Conservation (phyloP, 1,140 invertebrate genomes). For the Caerostris darwini region DNA sequence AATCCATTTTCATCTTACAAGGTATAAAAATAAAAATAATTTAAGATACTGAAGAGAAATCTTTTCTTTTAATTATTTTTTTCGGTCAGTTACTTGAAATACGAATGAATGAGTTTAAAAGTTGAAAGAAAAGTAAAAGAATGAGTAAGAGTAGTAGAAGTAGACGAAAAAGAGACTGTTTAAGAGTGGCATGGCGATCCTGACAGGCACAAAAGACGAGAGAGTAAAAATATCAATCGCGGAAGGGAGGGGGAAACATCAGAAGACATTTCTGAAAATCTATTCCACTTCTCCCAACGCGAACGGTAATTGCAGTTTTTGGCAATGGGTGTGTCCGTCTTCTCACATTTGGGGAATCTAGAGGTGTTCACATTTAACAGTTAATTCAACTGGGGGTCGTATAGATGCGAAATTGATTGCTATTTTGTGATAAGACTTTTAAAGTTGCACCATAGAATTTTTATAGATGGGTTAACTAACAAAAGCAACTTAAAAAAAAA, state of each 20-base stretch:
- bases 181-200: background rate
- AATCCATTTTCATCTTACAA: too few relatives aligned
- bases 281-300: conserved; percentile 65
- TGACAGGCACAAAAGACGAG: background rate
- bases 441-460: too few relatives aligned
- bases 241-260: background rate
- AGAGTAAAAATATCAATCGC: conserved; percentile 17
- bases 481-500: too few relatives aligned
- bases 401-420: background rate
- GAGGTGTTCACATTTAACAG: conserved; percentile 67
- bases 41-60: too few relatives aligned
- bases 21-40: too few relatives aligned
- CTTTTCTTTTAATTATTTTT: too few relatives aligned
- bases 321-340: conserved; percentile 62
- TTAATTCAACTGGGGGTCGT: background rate
- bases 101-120: background rate
- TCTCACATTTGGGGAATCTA: conserved; percentile 62
- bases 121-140: background rate
- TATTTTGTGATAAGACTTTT: background rate
- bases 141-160: conserved; percentile 45
- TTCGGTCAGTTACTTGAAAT: background rate
- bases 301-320: conserved; percentile 69
- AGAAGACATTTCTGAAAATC: conserved; percentile 55
- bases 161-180: background rate
- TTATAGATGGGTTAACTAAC: too few relatives aligned